Evolutionary conservation across 2,888 invertebrate species (phyloP).

Genomic region (Malthinus flaveolus): DNA sequence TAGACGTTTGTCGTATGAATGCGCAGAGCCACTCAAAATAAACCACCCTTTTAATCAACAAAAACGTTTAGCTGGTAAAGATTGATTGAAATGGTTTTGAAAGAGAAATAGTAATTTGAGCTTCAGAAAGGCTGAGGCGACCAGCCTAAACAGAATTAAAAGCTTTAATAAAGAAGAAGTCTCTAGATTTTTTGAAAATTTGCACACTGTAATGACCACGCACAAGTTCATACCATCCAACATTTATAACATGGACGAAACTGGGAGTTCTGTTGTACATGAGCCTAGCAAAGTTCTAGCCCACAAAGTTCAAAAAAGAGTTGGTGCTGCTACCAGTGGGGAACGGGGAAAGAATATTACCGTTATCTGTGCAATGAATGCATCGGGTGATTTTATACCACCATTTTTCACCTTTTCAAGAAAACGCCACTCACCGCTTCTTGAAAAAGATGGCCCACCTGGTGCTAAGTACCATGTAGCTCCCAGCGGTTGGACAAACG

Average conservation of each 20-base stretch:
- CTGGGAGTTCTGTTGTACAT: slow-evolving; percentile 5
- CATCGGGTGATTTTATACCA: slow-evolving; percentile 33
- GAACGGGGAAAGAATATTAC: slow-evolving; percentile 31
- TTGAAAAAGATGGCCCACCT: slow-evolving; percentile 19
- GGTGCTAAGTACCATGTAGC: background rate
- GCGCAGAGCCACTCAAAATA: too few species aligned
- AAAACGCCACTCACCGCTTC: background rate
- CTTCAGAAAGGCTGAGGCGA: slow-evolving; percentile 29
- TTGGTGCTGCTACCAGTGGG: slow-evolving; percentile 31
- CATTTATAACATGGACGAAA: slow-evolving; percentile 30
- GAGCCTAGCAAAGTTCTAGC: slow-evolving; percentile 29
- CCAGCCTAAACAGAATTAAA: slow-evolving; percentile 27
- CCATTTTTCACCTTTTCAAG: slow-evolving; percentile 30
- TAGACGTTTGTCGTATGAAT: too few species aligned
- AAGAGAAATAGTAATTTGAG: too few species aligned
- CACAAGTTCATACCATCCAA: slow-evolving; percentile 29
- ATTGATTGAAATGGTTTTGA: too few species aligned
- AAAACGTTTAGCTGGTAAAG: too few species aligned
- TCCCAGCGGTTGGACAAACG: background rate
- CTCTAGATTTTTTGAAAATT: slow-evolving; percentile 24
- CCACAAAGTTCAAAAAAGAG: slow-evolving; percentile 29
- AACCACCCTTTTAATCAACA: too few species aligned
- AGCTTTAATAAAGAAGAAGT: slow-evolving; percentile 31
- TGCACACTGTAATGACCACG: slow-evolving; percentile 13
- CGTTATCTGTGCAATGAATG: slow-evolving; percentile 31